Percentiles rank a stretch among this genome's conserved stretches.
These are phyloP conservation scores for Apoda limacodes DNA, from an alignment of 2,888 invertebrate genomes.

Conservation along the genomic window DNA sequence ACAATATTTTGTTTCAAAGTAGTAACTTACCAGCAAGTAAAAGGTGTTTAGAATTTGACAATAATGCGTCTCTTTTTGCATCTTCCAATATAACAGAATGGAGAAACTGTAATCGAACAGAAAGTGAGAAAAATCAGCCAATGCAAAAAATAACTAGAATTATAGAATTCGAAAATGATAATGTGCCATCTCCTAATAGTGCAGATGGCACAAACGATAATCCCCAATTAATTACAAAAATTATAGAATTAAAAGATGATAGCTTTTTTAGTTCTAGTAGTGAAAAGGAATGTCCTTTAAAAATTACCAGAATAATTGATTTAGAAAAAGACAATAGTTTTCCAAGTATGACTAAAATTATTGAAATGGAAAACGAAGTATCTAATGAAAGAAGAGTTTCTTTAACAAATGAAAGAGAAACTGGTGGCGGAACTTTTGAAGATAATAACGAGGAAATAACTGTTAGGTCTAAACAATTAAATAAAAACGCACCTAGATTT, in stretches of 20 bases:
- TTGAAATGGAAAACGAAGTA: slow-evolving; percentile 65
- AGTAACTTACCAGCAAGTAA: slow-evolving; percentile 39
- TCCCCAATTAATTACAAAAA: slow-evolving; percentile 52
- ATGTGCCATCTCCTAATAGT: slow-evolving; percentile 33
- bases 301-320: slow-evolving; percentile 50
- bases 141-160: slow-evolving; percentile 56
- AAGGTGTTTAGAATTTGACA: slow-evolving; percentile 42
- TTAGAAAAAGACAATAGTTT: slow-evolving; percentile 51
- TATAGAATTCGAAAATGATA: slow-evolving; percentile 53
- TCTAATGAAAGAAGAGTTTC: slow-evolving; percentile 62
- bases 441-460: slow-evolving; percentile 44
- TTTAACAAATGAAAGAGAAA: slow-evolving; percentile 60
- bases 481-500: slow-evolving; percentile 58
- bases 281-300: slow-evolving; percentile 43
- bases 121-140: slow-evolving; percentile 35
- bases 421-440: slow-evolving; percentile 47
- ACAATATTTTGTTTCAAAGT: slow-evolving; percentile 50
- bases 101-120: slow-evolving; percentile 27
- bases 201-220: slow-evolving; percentile 38
- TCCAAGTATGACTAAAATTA: slow-evolving; percentile 61
- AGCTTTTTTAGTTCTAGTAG: slow-evolving; percentile 47
- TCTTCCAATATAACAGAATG: slow-evolving; percentile 39
- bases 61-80: slow-evolving; percentile 30
- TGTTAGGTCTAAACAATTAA: slow-evolving; percentile 47
- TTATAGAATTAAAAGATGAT: slow-evolving; percentile 53